Conservation (phyloP, 2,797 vertebrate genomes). For the Parauchenoglanis ngamensis region DNA sequence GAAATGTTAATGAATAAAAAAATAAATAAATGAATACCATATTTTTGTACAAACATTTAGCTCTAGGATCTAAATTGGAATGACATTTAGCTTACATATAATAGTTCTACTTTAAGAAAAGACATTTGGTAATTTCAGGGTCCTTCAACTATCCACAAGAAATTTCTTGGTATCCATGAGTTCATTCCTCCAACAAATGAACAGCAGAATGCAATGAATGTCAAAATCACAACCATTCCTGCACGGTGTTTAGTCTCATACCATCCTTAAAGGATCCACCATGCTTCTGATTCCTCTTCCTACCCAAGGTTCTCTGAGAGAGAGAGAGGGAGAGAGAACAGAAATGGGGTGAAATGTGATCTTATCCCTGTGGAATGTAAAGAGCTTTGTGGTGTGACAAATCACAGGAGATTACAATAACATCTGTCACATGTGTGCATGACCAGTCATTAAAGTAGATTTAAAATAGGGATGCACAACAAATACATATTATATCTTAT, state of each 20-base stretch:
- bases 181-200: too few relatives aligned
- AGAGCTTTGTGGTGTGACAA: conserved; percentile 4
- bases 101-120: background rate
- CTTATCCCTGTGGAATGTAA: conserved; percentile 42
- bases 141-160: background rate
- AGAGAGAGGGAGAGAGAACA: conserved; percentile 44
- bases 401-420: background rate
- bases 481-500: background rate
- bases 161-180: background rate
- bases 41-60: background rate
- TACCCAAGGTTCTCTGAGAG: conserved; percentile 79
- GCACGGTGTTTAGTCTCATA: conserved; percentile 69
- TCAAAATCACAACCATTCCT: conserved; percentile 2
- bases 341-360: conserved; percentile 18
- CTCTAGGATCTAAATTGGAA: background rate
- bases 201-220: background rate
- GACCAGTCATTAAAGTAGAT: background rate
- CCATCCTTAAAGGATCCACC: conserved; percentile 96
- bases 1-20: background rate
- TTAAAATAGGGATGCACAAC: background rate
- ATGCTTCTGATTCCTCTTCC: conserved; percentile 80
- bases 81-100: background rate
- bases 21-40: too few relatives aligned
- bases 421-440: background rate
- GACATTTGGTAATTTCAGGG: background rate